Evolutionary conservation across 2,797 vertebrate genomes (phyloP).

Genomic region (Urocyon cinereoargenteus): DNA sequence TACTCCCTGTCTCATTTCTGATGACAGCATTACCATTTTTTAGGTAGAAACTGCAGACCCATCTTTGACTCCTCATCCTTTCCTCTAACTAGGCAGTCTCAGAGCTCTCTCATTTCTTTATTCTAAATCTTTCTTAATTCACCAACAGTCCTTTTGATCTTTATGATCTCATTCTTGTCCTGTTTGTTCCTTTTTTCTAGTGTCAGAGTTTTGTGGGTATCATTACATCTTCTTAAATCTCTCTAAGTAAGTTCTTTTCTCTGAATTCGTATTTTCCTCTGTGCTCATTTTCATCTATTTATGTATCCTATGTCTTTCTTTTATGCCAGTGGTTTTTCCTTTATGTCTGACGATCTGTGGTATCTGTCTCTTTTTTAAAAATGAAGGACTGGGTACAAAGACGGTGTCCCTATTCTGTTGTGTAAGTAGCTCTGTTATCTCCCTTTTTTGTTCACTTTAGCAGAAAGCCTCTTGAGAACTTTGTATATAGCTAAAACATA

Average conservation of each 20-base stretch:
- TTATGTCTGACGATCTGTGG: not conserved
- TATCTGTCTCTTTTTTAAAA: not conserved
- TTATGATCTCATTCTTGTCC: not conserved
- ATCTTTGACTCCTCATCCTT: not conserved
- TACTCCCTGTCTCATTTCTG: not conserved
- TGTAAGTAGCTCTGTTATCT: not conserved
- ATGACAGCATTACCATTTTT: not conserved
- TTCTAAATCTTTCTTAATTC: conserved; percentile 18
- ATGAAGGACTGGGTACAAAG: not conserved
- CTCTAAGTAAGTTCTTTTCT: not conserved
- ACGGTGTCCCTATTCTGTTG: not conserved
- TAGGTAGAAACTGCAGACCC: not conserved
- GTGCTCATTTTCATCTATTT: not conserved
- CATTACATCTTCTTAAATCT: not conserved
- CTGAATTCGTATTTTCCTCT: conserved; percentile 8
- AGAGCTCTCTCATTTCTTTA: not conserved
- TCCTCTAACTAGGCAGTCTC: not conserved
- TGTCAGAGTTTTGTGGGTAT: not conserved
- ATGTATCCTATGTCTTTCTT: not conserved
- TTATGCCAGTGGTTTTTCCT: not conserved
- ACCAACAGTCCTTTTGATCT: not conserved
- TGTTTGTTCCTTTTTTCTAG: not conserved
- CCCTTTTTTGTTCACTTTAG: not conserved
- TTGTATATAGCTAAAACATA: not conserved
- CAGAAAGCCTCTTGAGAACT: not conserved